Percentiles rank a stretch among this genome's conserved stretches.
Evolutionary conservation across 2,113 vertebrate genomes (phyloP).

Genomic region (Chauna torquata): DNA sequence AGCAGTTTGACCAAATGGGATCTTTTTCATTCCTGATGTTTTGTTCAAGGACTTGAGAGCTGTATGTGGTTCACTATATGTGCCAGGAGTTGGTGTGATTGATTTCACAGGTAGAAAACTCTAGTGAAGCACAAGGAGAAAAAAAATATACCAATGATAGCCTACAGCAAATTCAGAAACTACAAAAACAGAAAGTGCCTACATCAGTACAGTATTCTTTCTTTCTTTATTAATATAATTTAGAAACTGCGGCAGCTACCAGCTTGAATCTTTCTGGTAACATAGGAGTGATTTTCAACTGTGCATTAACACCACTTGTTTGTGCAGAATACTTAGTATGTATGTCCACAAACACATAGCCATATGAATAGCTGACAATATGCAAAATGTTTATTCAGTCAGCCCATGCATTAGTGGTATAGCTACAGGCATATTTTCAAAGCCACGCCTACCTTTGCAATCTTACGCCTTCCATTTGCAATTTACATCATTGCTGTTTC

Average conservation of each 20-base stretch:
- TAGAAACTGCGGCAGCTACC: background rate
- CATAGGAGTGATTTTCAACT: background rate
- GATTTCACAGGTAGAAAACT: slow-evolving; percentile 78
- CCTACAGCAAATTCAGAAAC: background rate
- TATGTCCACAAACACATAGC: background rate
- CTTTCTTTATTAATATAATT: slow-evolving; percentile 6
- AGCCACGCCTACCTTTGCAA: background rate
- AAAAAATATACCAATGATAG: slow-evolving; percentile 30
- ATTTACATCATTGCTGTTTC: background rate
- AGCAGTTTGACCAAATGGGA: slow-evolving; percentile 78
- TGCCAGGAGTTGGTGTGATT: slow-evolving; percentile 79
- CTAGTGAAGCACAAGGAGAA: slow-evolving; percentile 59
- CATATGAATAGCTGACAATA: background rate
- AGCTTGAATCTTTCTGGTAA: slow-evolving; percentile 1
- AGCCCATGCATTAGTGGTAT: background rate
- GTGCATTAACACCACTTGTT: background rate
- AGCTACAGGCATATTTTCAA: background rate
- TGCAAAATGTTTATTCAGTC: background rate
- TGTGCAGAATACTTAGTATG: background rate
- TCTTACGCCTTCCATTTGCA: background rate
- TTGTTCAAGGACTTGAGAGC: slow-evolving; percentile 76
- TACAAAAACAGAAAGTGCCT: slow-evolving; percentile 19
- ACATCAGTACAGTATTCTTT: background rate
- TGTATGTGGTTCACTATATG: slow-evolving; percentile 75
- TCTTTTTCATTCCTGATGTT: slow-evolving; percentile 62